Base-by-base conservation (phyloP, 2,888 invertebrate species). In the Pherbina coryleti region DNA sequence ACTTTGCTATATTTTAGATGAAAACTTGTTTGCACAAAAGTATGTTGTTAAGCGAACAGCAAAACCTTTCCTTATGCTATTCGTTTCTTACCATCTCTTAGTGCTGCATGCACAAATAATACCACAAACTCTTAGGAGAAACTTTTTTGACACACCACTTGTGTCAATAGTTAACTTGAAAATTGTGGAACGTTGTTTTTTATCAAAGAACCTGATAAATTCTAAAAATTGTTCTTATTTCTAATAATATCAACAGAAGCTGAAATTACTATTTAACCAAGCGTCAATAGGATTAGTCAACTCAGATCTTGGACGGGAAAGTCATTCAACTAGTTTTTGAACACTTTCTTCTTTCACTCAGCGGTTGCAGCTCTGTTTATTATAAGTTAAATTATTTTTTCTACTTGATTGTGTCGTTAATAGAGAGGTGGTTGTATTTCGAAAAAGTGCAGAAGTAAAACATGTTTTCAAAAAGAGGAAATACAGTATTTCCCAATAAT, bases 381-480 rank as follows among this genome's bases (percentile, higher is more conserved):
- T 2, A 44, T 3, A 44, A 11, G 44, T 44, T 1, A 11, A 44
- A 44, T 11, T 11, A 44, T 8, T 44, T 44, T 11, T 44, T 1
- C 14, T 44, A 14, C 14, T 11, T 44, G 11, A 44, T 44, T 14
- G 14, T 14, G 11, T 44, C 44, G 14, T 14, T 44, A 44, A 44
- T 11, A 7, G 2, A 11, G 2, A 2, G 11, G 1, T 44, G 44
- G 11, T 11, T 44, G 2, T 44, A 11, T 44, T 44, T 44, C 1
- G 11, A 44, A 44, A 67, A 57, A 76, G 4, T 8, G 44, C 34
- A 7, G 2, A n/a, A 22, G 2, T 66, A 37, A 53, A 71, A 81
- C 85, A 86, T 86, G 86, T 86, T 85, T 83, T 83, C 86, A 49
- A 87, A 86, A 83, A 85, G 88, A 83, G 82, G 83, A 69, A 82